Percentiles rank a stretch among this genome's conserved stretches.
These are phyloP conservation scores for Cephus nigrinus DNA, from an alignment of 2,888 invertebrate species.

Conservation along the genomic window DNA sequence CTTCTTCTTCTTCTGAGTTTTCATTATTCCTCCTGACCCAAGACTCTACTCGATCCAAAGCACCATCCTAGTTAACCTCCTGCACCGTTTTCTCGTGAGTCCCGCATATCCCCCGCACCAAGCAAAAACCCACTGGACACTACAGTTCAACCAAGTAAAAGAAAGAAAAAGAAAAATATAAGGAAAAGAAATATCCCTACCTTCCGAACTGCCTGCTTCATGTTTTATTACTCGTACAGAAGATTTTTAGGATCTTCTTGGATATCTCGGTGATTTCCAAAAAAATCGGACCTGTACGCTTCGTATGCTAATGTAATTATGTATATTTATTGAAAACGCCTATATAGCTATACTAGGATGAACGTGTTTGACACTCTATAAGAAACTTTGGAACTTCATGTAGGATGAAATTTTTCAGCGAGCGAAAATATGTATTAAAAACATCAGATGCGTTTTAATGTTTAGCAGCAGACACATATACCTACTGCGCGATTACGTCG, in stretches of 20 bases:
- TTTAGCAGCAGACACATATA: neutral
- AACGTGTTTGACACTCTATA: neutral
- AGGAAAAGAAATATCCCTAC: neutral
- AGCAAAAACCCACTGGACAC: neutral
- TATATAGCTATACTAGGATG: neutral
- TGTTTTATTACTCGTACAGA: neutral
- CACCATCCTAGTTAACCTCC: slow-evolving; percentile 11
- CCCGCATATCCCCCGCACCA: neutral
- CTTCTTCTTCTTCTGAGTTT: slow-evolving; percentile 9
- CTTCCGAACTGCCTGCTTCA: neutral
- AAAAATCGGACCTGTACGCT: slow-evolving; percentile 21
- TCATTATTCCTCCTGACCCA: slow-evolving; percentile 17
- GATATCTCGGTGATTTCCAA: slow-evolving; percentile 18
- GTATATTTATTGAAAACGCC: neutral
- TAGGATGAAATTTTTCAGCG: neutral
- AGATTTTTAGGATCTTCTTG: neutral
- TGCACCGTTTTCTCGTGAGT: neutral
- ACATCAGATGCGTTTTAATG: neutral
- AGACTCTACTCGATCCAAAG: slow-evolving; percentile 17
- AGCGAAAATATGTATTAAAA: neutral
- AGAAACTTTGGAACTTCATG: neutral
- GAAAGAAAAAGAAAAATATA: neutral
- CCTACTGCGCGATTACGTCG: neutral
- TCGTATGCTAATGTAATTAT: slow-evolving; percentile 31
- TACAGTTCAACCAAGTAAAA: neutral